A percentile compares a stretch with the other conserved stretches of the same genome.
These are phyloP conservation scores for Sus scrofa DNA, from an alignment of 2,113 vertebrate species.

Conservation along the genomic window DNA sequence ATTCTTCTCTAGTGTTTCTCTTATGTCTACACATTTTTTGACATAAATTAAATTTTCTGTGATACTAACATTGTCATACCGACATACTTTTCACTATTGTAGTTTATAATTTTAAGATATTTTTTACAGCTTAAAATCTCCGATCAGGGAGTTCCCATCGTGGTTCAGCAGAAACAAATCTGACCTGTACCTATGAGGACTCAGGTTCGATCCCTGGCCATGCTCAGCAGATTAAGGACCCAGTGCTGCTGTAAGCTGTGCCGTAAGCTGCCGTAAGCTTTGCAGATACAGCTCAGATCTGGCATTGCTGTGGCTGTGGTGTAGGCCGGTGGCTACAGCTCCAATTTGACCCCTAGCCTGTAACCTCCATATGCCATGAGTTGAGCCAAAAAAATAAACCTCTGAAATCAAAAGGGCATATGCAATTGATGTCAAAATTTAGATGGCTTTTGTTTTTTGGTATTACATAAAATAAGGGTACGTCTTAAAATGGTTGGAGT, in stretches of 20 bases:
- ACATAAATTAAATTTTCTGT: not conserved
- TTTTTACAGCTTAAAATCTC: not conserved
- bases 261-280: too few relatives aligned
- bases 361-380: too few relatives aligned
- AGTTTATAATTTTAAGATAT: not conserved
- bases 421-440: not conserved
- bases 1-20: not conserved
- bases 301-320: too few relatives aligned
- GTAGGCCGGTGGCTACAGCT: too few relatives aligned
- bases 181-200: too few relatives aligned
- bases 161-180: too few relatives aligned
- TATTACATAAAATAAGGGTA: not conserved
- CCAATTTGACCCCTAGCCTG: too few relatives aligned
- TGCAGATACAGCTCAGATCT: too few relatives aligned
- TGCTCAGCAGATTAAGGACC: too few relatives aligned
- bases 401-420: not conserved
- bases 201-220: too few relatives aligned
- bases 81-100: not conserved
- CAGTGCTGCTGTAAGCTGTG: too few relatives aligned
- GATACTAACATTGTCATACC: not conserved
- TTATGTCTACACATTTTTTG: not conserved
- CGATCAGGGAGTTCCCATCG: not conserved
- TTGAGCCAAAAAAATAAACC: not conserved
- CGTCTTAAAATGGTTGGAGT: not conserved
- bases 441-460: not conserved